Base-by-base conservation (phyloP, 2,797 vertebrate genomes). In the Spizella passerina region DNA sequence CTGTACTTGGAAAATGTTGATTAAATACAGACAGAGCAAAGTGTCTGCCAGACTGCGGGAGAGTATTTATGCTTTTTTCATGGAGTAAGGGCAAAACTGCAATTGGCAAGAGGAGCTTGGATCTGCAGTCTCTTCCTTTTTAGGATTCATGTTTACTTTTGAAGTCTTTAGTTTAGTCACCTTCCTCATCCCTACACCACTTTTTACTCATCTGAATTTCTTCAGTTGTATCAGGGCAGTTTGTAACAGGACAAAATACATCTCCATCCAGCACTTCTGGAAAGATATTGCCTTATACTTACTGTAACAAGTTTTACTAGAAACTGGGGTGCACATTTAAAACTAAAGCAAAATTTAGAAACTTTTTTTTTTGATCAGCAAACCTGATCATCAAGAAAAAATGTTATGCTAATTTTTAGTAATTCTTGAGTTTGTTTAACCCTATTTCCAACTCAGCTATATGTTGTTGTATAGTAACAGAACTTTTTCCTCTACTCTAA, bases 1-100 rank as follows among this genome's bases (percentile, higher is more conserved):
- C 68, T 61, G 30, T 90, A 68, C 61, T 84, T 92, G 93, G 92
- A 94, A 94, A 95, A 93, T 34, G 49, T 64, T 95, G 82, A 95
- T 94, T 93, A 91, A 94, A 82, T 70, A 44, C 93, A 94, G 92
- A 53, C 78, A 73, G 77, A 64, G 30, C 9, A 60, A 93, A 82
- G 71, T 57, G 64, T 86, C 70, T 88, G 93, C 83, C 88, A 95
- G 75, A 78, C 61, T 85, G 64, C 16, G 9, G 78, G 81, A 88
- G 81, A 86, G 59, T 24, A 64, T 84, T 76, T 80, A 22, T 53
- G 41, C 27, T 70, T 84, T 64, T 82, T 79, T 92, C 22, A 22
- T 34, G 34, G 47, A 73, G 16, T n/a, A 66, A 63, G 68, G 86
- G 73, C 77, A 93, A 77, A 94, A 92, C 76, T 70, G 39, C 47